A percentile compares a stretch with the other conserved stretches of the same genome.
Conservation (phyloP, 2,797 vertebrate species). For the Allobates femoralis region DNA sequence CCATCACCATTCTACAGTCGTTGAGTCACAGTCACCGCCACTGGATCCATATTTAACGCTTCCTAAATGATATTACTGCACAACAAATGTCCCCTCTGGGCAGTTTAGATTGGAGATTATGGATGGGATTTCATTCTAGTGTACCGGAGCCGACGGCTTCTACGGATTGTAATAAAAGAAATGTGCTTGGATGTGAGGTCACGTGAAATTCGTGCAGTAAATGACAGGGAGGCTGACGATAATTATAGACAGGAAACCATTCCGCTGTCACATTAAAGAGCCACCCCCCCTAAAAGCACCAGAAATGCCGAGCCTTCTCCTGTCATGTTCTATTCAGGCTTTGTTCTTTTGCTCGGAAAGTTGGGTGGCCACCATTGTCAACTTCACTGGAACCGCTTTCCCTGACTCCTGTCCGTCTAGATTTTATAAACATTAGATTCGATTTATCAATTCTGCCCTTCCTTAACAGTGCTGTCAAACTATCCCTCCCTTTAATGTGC, state of each 20-base stretch:
- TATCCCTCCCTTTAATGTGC: too few relatives aligned
- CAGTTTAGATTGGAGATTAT: slow-evolving; percentile 10
- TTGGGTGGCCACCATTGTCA: background rate
- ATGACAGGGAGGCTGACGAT: background rate
- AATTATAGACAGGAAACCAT: background rate
- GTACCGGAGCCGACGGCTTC: background rate
- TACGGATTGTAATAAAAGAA: background rate
- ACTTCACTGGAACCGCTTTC: background rate
- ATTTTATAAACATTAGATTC: too few relatives aligned
- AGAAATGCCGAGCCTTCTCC: background rate
- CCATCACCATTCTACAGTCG: background rate
- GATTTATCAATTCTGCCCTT: too few relatives aligned
- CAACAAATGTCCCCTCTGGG: background rate
- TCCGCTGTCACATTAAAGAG: background rate
- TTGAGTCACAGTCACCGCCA: background rate
- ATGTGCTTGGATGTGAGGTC: background rate
- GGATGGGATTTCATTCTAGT: background rate
- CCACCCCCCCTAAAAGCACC: background rate
- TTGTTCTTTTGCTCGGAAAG: background rate
- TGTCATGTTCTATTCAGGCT: background rate
- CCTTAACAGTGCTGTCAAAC: too few relatives aligned
- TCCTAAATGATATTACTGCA: background rate
- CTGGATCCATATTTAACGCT: background rate
- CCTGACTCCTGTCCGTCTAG: too few relatives aligned
- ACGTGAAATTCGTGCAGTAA: background rate